phyloP scores from a whole-genome alignment of 2,113 vertebrate species.

The Otocyon megalotis region DNA sequence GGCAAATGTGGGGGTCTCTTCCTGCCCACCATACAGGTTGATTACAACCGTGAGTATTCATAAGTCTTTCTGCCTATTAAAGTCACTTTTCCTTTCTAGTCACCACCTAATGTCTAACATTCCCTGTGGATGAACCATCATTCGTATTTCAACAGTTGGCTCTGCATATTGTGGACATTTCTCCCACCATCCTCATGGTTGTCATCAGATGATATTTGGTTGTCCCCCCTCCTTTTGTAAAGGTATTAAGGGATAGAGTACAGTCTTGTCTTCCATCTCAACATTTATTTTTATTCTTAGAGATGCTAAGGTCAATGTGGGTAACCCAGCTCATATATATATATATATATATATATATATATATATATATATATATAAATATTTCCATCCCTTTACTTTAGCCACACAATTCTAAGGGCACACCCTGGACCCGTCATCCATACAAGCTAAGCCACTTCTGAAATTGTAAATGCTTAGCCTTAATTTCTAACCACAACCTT shows the following conservation, averaged over 20 bases:
- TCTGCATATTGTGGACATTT: neutral
- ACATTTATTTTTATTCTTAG: neutral
- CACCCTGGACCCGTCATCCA: neutral
- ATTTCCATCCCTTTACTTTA: neutral
- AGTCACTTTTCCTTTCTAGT: neutral
- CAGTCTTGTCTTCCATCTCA: neutral
- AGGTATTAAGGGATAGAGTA: neutral
- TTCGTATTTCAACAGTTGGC: neutral
- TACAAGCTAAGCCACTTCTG: neutral
- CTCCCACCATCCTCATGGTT: neutral
- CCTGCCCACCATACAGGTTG: neutral
- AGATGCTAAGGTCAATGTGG: neutral
- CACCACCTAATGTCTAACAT: neutral
- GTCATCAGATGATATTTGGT: neutral
- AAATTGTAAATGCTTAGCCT: neutral
- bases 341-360: too few relatives aligned
- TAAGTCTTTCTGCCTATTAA: neutral
- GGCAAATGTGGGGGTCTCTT: neutral
- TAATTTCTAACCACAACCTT: neutral
- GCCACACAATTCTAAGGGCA: neutral
- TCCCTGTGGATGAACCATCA: neutral
- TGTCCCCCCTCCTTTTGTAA: neutral
- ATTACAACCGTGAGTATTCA: neutral
- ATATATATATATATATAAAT: too few relatives aligned
- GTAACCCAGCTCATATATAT: neutral